Percentiles rank a stretch among this genome's conserved stretches.
Conservation (phyloP, 2,797 vertebrate genomes). For the Podarcis siculus region DNA sequence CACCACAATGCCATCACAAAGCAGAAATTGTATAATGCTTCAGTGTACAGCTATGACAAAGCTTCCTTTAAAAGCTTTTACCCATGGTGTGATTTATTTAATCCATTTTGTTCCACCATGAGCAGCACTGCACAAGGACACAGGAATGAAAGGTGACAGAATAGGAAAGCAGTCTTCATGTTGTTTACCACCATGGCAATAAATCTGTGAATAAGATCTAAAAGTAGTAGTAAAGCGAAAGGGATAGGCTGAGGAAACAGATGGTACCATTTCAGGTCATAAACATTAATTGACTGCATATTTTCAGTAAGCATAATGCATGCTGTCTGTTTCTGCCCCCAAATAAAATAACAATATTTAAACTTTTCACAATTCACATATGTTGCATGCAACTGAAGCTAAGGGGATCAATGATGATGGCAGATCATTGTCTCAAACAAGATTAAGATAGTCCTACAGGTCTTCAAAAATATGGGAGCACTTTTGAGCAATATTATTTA, state of each 20-base stretch:
- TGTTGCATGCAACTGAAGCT: slow-evolving; percentile 1
- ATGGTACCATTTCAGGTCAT: slow-evolving; percentile 1
- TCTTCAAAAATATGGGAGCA: background rate
- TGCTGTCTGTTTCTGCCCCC: background rate
- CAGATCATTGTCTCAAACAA: background rate
- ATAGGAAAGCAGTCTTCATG: background rate
- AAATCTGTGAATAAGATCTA: slow-evolving; percentile 29
- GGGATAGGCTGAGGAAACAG: background rate
- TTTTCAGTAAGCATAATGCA: slow-evolving; percentile 12
- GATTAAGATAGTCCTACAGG: background rate
- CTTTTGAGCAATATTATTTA: background rate
- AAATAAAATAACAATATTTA: slow-evolving; percentile 28
- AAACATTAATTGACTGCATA: slow-evolving; percentile 9
- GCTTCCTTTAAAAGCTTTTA: slow-evolving; percentile 31
- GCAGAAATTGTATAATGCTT: slow-evolving; percentile 5
- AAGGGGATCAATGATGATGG: background rate
- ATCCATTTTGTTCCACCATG: slow-evolving; percentile 14
- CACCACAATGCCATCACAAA: background rate
- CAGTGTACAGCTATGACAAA: slow-evolving; percentile 2
- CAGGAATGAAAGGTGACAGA: background rate
- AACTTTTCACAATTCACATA: background rate
- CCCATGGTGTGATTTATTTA: slow-evolving; percentile 5
- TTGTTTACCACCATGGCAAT: slow-evolving; percentile 11
- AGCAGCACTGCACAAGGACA: slow-evolving; percentile 20
- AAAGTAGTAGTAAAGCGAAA: background rate